Conservation (phyloP, 2,888 invertebrate species). For the Gnatocerus cornutus region DNA sequence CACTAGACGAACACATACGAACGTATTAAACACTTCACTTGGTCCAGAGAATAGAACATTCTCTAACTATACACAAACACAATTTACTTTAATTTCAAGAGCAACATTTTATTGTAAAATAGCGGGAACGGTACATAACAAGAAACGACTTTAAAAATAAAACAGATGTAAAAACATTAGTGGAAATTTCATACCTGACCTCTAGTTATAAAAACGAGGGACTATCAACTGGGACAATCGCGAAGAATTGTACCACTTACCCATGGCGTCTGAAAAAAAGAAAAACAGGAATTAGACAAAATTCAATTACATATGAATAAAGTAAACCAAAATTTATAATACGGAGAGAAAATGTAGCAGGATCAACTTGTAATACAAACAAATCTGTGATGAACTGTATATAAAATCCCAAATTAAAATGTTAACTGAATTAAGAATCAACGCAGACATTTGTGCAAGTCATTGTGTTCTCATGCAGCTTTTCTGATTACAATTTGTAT, state of each 20-base stretch:
- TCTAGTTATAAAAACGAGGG: constrained; percentile 51
- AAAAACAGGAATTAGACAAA: constrained; percentile 29
- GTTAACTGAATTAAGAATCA: constrained; percentile 33
- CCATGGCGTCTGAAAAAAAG: constrained; percentile 85
- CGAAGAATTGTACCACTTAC: constrained; percentile 75
- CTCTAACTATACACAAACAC: constrained; percentile 26
- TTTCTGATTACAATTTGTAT: neutral
- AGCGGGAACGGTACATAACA: constrained; percentile 7
- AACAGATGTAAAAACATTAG: constrained; percentile 8
- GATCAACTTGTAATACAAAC: neutral
- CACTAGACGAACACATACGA: constrained; percentile 59
- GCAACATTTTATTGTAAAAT: constrained; percentile 28
- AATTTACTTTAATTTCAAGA: constrained; percentile 26
- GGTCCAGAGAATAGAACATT: constrained; percentile 27
- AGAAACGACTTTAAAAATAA: constrained; percentile 23
- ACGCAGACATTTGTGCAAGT: constrained; percentile 27
- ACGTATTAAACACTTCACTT: constrained; percentile 56
- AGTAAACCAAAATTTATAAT: no score
- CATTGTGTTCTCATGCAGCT: constrained; percentile 18
- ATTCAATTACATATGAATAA: no score
- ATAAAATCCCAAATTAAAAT: constrained; percentile 18
- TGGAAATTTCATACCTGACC: constrained; percentile 53
- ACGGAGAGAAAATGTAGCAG: no score
- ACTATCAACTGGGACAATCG: constrained; percentile 53
- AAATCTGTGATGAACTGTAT: constrained; percentile 8